Evolutionary conservation across 2,797 vertebrate species (phyloP).

Genomic region (Staurois parvus): DNA sequence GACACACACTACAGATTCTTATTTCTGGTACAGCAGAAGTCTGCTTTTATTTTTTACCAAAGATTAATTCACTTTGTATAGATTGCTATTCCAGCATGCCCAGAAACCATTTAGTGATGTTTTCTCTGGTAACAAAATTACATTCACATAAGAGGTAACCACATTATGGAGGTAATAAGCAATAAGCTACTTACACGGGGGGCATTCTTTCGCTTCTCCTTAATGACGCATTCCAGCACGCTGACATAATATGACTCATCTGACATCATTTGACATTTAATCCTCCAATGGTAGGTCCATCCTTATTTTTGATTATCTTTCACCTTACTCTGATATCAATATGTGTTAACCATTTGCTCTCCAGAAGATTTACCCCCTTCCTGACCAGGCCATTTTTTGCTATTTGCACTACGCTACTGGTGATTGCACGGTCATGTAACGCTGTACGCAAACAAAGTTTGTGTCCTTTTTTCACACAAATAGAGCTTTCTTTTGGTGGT

Average conservation of each 20-base stretch:
- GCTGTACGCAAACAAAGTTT: no score
- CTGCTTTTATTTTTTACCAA: background rate
- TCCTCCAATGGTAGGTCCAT: background rate
- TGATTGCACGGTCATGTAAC: no score
- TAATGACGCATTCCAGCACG: slow-evolving; percentile 8
- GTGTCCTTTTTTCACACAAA: no score
- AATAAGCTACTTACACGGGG: background rate
- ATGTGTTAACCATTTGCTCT: no score
- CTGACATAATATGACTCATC: slow-evolving; percentile 10
- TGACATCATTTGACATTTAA: background rate
- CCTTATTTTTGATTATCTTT: background rate
- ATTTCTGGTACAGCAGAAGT: background rate
- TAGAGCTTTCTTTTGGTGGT: no score
- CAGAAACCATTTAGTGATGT: background rate
- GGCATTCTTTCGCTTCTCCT: background rate
- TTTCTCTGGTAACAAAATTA: slow-evolving; percentile 19
- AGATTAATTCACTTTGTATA: background rate
- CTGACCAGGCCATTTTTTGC: no score
- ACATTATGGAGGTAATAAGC: background rate
- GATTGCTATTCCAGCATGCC: slow-evolving; percentile 5
- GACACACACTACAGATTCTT: background rate
- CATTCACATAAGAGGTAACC: slow-evolving; percentile 12
- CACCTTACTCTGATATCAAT: background rate
- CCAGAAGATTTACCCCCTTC: no score
- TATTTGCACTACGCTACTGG: no score